Percentiles rank a stretch among this genome's conserved stretches.
Conservation (phyloP, 2,113 vertebrate species). For the Leptobrachium ailaonicum region DNA sequence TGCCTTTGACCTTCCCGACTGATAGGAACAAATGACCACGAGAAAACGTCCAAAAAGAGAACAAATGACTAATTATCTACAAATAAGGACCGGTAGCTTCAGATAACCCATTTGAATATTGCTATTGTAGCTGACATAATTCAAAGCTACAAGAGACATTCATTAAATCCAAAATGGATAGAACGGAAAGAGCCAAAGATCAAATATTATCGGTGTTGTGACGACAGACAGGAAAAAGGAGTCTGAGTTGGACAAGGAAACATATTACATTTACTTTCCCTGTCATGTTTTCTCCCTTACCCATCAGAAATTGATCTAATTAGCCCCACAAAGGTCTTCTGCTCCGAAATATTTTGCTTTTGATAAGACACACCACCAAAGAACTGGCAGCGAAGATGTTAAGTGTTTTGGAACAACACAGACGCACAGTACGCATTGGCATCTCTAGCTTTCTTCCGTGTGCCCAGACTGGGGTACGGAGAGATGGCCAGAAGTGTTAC, state of each 20-base stretch:
- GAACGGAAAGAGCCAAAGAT: not conserved
- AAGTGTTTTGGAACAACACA: constrained; percentile 24
- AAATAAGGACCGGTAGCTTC: not conserved
- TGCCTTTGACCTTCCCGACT: constrained; percentile 14
- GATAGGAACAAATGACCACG: not conserved
- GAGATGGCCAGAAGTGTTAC: constrained; percentile 30
- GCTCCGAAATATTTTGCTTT: not conserved
- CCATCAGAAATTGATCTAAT: not conserved
- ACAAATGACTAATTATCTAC: not conserved
- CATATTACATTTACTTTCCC: not conserved
- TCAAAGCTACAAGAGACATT: not conserved
- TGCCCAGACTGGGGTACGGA: constrained; percentile 32
- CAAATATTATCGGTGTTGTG: not conserved
- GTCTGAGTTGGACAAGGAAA: not conserved
- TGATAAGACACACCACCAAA: not conserved
- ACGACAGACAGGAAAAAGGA: not conserved
- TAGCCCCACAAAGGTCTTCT: not conserved
- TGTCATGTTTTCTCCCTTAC: not conserved
- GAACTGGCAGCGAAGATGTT: constrained; percentile 26
- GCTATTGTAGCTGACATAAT: not conserved
- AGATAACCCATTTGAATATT: not conserved
- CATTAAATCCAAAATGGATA: not conserved
- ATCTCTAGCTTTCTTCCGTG: constrained; percentile 9
- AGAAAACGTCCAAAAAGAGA: not conserved
- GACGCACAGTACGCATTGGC: not conserved